A percentile compares a stretch with the other conserved stretches of the same genome.
These are phyloP conservation scores for Cladorhizidae sp. DNA, from an alignment of 37 sponge, comb jelly and placozoan genomes.

Conservation along the genomic window DNA sequence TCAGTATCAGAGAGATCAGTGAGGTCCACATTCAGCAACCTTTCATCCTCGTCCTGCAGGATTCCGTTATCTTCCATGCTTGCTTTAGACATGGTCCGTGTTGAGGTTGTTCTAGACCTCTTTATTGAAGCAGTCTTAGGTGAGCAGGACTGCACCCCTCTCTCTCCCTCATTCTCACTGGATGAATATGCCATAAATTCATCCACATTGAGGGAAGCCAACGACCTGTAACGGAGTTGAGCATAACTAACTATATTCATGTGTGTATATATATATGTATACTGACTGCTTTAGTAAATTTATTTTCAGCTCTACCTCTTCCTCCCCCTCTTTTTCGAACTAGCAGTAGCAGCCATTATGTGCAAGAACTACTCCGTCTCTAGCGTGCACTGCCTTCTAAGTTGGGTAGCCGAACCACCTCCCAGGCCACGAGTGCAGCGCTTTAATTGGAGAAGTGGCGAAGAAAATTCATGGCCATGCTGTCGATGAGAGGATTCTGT, in stretches of 20 bases:
- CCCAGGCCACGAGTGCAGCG: slow-evolving; percentile 23
- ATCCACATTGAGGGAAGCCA: slow-evolving; percentile 60
- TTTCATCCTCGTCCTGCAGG: neutral
- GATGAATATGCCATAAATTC: slow-evolving; percentile 66
- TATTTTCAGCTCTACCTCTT: neutral
- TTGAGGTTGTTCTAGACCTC: neutral
- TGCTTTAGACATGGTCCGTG: no score
- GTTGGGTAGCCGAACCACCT: neutral
- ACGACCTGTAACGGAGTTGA: neutral
- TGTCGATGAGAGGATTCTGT: neutral
- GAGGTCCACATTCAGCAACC: no score
- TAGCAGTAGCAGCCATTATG: slow-evolving; percentile 5
- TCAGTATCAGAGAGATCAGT: neutral
- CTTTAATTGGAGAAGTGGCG: slow-evolving; percentile 29
- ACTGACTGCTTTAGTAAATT: no score
- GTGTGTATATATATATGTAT: no score
- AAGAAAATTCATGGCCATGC: no score
- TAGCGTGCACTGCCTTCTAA: neutral
- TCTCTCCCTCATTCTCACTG: neutral
- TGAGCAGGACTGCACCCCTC: slow-evolving; percentile 54
- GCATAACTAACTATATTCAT: no score
- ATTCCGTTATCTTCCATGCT: no score
- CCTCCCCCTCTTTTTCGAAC: neutral
- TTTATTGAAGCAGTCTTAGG: neutral
- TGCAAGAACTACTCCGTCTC: no score